Conservation (phyloP, 2,113 vertebrate species). For the chimpanzee (Pan troglodytes) region DNA sequence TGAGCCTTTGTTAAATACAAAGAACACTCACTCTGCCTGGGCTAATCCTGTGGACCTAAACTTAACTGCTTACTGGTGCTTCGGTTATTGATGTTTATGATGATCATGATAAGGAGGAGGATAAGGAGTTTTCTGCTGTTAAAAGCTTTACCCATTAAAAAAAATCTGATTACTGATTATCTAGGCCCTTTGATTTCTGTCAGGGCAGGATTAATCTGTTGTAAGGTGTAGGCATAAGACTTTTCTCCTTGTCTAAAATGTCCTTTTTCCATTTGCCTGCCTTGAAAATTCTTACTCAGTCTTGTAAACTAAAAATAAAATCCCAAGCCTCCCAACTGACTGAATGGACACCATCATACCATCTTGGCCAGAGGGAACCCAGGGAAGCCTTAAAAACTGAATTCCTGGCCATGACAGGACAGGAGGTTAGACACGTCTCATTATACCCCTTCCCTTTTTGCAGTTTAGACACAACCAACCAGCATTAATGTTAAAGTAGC, state of each 20-base stretch:
- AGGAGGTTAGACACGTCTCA: too few relatives aligned
- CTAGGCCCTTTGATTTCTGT: slow-evolving; percentile 74
- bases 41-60: neutral
- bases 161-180: slow-evolving; percentile 78
- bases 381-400: too few relatives aligned
- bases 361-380: too few relatives aligned
- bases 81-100: neutral
- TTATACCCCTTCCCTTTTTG: too few relatives aligned
- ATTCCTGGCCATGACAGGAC: too few relatives aligned
- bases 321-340: too few relatives aligned
- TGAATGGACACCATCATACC: too few relatives aligned
- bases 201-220: slow-evolving; percentile 80
- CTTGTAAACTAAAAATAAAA: neutral
- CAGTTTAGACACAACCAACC: too few relatives aligned
- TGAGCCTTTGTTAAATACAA: neutral
- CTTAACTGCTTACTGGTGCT: neutral
- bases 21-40: neutral
- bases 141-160: slow-evolving; percentile 48
- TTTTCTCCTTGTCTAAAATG: slow-evolving; percentile 79
- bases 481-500: too few relatives aligned
- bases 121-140: neutral
- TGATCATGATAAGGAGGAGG: neutral
- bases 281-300: neutral
- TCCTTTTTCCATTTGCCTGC: neutral
- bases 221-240: slow-evolving; percentile 73